Conservation (phyloP, 2,888 invertebrate genomes). For the Suillia variegata region DNA sequence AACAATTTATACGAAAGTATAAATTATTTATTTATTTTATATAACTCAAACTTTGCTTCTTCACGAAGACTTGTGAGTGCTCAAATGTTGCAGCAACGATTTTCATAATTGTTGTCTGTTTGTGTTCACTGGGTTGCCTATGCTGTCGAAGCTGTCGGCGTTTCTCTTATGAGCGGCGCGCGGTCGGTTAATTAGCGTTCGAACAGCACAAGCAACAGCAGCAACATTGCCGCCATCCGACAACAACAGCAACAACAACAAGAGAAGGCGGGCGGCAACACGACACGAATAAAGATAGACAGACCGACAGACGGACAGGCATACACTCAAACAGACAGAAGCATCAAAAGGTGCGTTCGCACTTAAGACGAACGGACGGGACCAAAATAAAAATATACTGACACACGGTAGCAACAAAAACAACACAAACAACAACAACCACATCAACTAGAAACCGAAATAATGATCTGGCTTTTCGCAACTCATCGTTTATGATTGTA, state of each 20-base stretch:
- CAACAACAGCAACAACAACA: too few relatives aligned
- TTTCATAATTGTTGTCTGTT: too few relatives aligned
- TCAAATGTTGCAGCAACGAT: too few relatives aligned
- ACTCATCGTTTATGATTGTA: neutral
- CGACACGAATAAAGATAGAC: too few relatives aligned
- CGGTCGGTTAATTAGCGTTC: slow-evolving; percentile 17
- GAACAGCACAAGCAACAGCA: neutral
- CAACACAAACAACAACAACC: neutral
- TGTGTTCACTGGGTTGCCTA: neutral
- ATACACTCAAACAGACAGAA: slow-evolving; percentile 7
- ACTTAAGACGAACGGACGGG: neutral
- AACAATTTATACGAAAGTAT: too few relatives aligned
- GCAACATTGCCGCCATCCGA: too few relatives aligned
- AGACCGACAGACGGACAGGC: too few relatives aligned
- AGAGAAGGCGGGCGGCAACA: slow-evolving; percentile 5
- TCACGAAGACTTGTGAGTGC: too few relatives aligned
- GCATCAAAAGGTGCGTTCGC: slow-evolving; percentile 12
- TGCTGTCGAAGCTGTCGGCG: slow-evolving; percentile 1
- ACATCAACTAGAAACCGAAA: neutral
- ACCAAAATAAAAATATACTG: slow-evolving; percentile 6
- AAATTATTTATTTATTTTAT: too few relatives aligned
- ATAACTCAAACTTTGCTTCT: too few relatives aligned
- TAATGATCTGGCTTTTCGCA: neutral
- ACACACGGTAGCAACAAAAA: neutral
- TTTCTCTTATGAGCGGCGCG: slow-evolving; percentile 4